These are phyloP conservation scores for Platalea minor DNA, from an alignment of 2,797 vertebrate species.

Conservation along the genomic window DNA sequence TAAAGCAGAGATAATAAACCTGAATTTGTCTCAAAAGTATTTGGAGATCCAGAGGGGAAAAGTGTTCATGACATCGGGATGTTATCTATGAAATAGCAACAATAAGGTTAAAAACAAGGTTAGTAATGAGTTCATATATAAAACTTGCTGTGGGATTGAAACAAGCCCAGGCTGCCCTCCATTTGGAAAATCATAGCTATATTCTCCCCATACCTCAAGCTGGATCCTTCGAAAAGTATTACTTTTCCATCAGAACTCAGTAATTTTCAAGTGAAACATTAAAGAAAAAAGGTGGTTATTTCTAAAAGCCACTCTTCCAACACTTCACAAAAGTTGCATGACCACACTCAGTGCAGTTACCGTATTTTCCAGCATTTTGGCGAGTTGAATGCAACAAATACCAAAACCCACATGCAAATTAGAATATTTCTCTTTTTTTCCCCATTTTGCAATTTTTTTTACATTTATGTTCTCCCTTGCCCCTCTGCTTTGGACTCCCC, in stretches of 20 bases:
- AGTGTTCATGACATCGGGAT: background rate
- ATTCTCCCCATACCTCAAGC: background rate
- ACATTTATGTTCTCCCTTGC: background rate
- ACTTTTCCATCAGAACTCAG: background rate
- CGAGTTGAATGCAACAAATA: background rate
- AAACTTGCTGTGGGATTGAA: background rate
- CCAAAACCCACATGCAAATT: background rate
- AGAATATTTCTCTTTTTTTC: background rate
- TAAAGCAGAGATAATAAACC: background rate
- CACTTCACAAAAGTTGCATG: background rate
- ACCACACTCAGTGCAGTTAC: background rate
- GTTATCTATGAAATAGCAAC: accelerated
- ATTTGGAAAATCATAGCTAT: background rate
- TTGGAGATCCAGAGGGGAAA: background rate
- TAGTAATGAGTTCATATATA: background rate
- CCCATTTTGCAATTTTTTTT: background rate
- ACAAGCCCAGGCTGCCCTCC: background rate
- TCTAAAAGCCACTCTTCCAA: accelerated
- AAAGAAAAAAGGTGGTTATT: background rate
- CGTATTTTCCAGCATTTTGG: background rate
- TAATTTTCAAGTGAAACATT: background rate
- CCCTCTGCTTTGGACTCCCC: background rate
- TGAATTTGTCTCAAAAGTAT: background rate
- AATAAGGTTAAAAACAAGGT: background rate
- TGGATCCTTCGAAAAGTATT: background rate